A percentile compares a stretch with the other conserved stretches of the same genome.
phyloP scores from a whole-genome alignment of 2,797 vertebrate species.

The Phalloptychus januarius region DNA sequence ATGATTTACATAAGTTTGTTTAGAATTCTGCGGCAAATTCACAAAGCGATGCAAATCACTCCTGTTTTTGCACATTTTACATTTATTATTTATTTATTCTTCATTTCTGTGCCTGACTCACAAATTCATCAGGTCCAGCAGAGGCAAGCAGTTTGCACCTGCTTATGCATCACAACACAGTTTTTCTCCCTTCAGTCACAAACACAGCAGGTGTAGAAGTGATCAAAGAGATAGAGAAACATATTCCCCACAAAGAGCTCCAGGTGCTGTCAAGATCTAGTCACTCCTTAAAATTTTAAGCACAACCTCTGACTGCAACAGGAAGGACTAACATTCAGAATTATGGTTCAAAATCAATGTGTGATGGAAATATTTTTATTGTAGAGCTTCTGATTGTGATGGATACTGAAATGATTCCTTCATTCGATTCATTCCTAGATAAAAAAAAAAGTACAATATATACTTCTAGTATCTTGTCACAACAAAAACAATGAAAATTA shows the following conservation, averaged over 20 bases:
- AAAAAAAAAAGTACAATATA: not conserved
- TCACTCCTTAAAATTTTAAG: not conserved
- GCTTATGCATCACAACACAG: not conserved
- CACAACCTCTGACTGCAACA: not conserved
- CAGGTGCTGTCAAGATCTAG: not conserved
- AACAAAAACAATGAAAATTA: not conserved
- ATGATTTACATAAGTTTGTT: not conserved
- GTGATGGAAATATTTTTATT: not conserved
- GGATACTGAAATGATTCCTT: not conserved
- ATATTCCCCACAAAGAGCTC: not conserved
- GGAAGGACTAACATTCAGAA: not conserved
- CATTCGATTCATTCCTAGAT: not conserved
- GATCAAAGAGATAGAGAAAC: not conserved
- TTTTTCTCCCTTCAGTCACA: conserved; percentile 2
- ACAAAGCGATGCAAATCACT: not conserved
- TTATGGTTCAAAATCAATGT: not conserved
- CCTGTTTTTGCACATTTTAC: not conserved
- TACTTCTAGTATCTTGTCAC: not conserved
- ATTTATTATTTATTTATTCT: not conserved
- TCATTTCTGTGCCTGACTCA: not conserved
- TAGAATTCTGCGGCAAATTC: not conserved
- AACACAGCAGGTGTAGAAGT: not conserved
- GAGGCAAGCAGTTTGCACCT: conserved; percentile 1
- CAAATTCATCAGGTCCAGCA: not conserved
- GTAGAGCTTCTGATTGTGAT: not conserved